These are phyloP conservation scores for Stenodera caucasica DNA, from an alignment of 2,888 invertebrate species.

Conservation along the genomic window DNA sequence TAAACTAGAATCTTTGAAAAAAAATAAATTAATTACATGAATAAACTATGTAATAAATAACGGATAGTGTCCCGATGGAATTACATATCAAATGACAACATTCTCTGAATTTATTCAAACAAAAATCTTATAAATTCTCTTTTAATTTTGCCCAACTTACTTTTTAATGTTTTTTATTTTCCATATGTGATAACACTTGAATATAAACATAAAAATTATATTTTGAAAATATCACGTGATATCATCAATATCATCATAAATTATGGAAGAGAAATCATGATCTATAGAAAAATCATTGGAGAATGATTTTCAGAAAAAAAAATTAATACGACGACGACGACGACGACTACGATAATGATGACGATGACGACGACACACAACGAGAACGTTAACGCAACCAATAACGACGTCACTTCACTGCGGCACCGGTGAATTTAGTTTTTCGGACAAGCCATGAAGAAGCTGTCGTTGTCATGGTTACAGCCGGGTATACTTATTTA, in stretches of 20 bases:
- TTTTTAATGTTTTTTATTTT: constrained; percentile 20
- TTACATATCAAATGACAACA: too few species aligned
- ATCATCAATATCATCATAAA: constrained; percentile 4
- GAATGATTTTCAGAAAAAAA: neutral
- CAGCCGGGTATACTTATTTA: constrained; percentile 38
- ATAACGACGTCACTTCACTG: constrained; percentile 31
- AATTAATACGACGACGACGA: neutral
- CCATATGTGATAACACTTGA: constrained; percentile 18
- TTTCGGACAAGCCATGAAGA: constrained; percentile 34
- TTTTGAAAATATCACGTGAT: constrained; percentile 27
- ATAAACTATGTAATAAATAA: too few species aligned
- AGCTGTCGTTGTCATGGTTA: constrained; percentile 44
- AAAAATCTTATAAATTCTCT: too few species aligned
- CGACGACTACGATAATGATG: constrained; percentile 9
- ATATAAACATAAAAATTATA: constrained; percentile 23
- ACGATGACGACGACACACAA: constrained; percentile 26
- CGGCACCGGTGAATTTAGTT: constrained; percentile 37
- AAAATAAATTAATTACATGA: too few species aligned
- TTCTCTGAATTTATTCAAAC: too few species aligned
- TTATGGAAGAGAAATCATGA: too few species aligned
- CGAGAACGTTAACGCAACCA: constrained; percentile 31
- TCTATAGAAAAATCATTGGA: too few species aligned
- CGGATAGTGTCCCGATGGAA: too few species aligned
- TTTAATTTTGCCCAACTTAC: constrained; percentile 15
- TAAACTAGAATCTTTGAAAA: too few species aligned